Evolutionary conservation across 2,888 invertebrate genomes (phyloP).

Genomic region (Brachyopa scutellaris): DNA sequence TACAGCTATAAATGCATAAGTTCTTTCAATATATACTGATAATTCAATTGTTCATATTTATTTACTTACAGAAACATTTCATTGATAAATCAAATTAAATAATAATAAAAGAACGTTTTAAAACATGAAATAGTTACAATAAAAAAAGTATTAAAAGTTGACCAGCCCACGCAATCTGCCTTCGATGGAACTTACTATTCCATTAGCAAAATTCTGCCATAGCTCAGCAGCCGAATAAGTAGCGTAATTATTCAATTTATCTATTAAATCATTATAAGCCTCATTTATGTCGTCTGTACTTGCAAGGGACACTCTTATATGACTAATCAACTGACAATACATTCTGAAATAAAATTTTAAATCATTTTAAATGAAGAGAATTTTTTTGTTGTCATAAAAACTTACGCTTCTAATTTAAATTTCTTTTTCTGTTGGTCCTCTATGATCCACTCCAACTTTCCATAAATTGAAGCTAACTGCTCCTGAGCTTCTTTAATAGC

Average conservation of each 20-base stretch:
- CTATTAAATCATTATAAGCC: background rate
- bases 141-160: background rate
- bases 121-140: background rate
- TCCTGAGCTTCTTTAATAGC: constrained; percentile 28
- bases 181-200: constrained; percentile 5
- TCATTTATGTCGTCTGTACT: background rate
- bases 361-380: too few species aligned
- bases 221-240: background rate
- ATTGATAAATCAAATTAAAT: too few species aligned
- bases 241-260: background rate
- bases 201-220: constrained; percentile 19
- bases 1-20: too few species aligned
- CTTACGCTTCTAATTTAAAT: constrained; percentile 34
- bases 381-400: too few species aligned
- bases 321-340: background rate
- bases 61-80: too few species aligned
- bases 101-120: too few species aligned
- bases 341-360: constrained; percentile 8
- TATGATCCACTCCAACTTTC: constrained; percentile 30
- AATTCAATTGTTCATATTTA: too few species aligned
- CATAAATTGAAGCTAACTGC: constrained; percentile 1
- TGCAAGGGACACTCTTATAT: background rate
- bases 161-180: background rate
- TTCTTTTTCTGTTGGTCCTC: constrained; percentile 19
- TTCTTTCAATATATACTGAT: too few species aligned